A percentile compares a stretch with the other conserved stretches of the same genome.
Conservation (phyloP, 2,888 invertebrate species). For the Acronicta alni region DNA sequence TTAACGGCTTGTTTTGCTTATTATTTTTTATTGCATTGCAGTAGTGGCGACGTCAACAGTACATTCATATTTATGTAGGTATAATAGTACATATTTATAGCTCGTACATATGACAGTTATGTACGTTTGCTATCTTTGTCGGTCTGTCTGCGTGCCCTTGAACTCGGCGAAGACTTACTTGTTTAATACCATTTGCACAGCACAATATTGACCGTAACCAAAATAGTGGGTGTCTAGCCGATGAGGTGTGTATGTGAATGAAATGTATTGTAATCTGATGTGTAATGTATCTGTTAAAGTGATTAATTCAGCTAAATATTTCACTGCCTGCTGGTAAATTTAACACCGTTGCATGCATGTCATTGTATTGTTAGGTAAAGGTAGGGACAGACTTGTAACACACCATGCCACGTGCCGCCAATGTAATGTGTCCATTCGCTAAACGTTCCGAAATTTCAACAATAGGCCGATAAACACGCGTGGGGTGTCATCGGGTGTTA, state of each 20-base stretch:
- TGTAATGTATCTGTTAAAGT: too few species aligned
- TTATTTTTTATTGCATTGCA: constrained; percentile 5
- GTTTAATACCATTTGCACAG: constrained; percentile 51
- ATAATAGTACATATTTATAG: constrained; percentile 19
- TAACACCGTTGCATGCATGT: too few species aligned
- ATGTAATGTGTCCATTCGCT: too few species aligned
- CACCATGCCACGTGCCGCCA: too few species aligned
- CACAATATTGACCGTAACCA: constrained; percentile 39
- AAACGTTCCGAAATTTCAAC: too few species aligned
- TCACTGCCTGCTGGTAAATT: too few species aligned
- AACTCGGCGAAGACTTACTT: constrained; percentile 61
- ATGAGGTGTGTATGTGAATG: neutral
- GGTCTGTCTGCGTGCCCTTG: constrained; percentile 53
- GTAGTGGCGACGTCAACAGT: neutral
- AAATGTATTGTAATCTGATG: neutral
- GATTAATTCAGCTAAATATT: too few species aligned
- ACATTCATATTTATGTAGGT: constrained; percentile 15
- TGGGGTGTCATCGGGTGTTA: too few species aligned
- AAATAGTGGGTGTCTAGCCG: constrained; percentile 31
- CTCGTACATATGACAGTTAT: constrained; percentile 22
- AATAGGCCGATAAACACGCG: too few species aligned
- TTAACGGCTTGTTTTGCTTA: constrained; percentile 17
- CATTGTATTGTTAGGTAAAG: too few species aligned
- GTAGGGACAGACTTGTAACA: too few species aligned
- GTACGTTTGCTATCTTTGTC: constrained; percentile 52